Conservation (phyloP, 2,797 vertebrate species). For the Podargus strigoides region DNA sequence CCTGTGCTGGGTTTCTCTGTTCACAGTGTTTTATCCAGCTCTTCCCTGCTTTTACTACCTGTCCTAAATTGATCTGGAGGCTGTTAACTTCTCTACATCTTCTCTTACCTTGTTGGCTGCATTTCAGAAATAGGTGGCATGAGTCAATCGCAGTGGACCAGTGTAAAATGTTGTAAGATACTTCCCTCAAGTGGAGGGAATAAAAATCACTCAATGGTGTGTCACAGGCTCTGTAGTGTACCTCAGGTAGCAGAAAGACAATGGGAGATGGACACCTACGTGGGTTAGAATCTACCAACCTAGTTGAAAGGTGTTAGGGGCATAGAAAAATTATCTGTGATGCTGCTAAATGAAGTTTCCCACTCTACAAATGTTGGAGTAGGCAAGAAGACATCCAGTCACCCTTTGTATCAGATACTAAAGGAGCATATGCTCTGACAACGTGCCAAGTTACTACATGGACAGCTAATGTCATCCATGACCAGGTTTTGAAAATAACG, state of each 20-base stretch:
- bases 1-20: neutral
- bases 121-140: conserved; percentile 24
- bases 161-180: conserved; percentile 29
- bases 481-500: neutral
- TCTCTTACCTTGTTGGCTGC: neutral
- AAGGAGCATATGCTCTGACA: neutral
- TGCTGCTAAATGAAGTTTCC: neutral
- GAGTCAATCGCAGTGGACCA: conserved; percentile 1
- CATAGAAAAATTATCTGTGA: neutral
- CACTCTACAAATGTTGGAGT: neutral
- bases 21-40: neutral
- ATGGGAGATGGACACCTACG: neutral
- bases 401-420: neutral
- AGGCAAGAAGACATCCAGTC: neutral
- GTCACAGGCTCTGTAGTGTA: neutral
- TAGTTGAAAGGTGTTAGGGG: neutral
- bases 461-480: neutral
- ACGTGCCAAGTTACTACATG: neutral
- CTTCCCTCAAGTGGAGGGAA: conserved; percentile 62
- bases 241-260: neutral
- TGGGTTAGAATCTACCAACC: neutral
- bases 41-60: neutral
- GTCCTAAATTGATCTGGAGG: neutral
- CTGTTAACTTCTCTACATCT: neutral
- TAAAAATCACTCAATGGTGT: conserved; percentile 26